phyloP scores from a whole-genome alignment of 2,113 vertebrate genomes.

The Cyanocitta stelleri region DNA sequence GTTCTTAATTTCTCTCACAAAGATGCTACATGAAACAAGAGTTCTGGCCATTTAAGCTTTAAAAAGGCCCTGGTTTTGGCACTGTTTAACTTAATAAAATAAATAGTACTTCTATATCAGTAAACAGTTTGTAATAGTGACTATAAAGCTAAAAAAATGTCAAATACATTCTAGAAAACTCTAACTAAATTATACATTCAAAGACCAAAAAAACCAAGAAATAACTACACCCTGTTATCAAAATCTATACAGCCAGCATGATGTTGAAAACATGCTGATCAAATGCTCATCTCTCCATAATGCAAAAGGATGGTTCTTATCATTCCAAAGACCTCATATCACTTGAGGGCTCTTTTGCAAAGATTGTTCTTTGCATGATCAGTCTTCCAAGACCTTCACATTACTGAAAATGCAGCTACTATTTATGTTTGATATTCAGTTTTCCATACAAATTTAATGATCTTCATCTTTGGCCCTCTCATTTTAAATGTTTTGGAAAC shows the following conservation, averaged over 20 bases:
- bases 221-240: not conserved
- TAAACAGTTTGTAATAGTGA: not conserved
- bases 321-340: not conserved
- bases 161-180: not conserved
- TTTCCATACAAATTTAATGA: not conserved
- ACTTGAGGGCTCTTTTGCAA: not conserved
- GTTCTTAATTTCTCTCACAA: not conserved
- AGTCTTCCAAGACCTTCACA: not conserved
- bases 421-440: constrained; percentile 2
- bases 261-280: not conserved
- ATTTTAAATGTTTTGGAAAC: constrained; percentile 2
- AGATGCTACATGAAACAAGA: not conserved
- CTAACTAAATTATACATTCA: not conserved
- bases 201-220: not conserved
- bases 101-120: not conserved
- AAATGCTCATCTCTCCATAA: not conserved
- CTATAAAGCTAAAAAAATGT: not conserved
- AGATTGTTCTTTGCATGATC: not conserved
- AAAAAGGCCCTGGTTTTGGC: not conserved
- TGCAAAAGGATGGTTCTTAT: not conserved
- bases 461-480: not conserved
- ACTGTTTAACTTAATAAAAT: not conserved
- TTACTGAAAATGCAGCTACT: not conserved
- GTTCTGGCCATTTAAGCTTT: not conserved
- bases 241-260: not conserved